Conservation (phyloP, 2,888 invertebrate species). For the Trachelus iudaicus region DNA sequence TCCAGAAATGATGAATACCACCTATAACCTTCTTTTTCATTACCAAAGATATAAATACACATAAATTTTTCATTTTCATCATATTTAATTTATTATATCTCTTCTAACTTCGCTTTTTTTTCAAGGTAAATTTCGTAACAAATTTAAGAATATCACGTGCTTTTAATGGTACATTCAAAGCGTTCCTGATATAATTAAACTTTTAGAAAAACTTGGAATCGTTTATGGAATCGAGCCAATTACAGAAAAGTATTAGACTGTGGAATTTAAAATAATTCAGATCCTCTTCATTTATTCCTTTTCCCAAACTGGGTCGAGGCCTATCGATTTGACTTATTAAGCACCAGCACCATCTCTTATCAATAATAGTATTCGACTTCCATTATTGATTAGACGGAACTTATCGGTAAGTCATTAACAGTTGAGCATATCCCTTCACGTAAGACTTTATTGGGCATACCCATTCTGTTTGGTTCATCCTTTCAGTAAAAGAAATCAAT, state of each 20-base stretch:
- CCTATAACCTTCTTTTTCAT: not conserved
- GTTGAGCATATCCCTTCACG: not conserved
- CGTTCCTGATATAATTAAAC: not conserved
- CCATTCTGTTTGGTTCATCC: not conserved
- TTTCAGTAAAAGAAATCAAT: not conserved
- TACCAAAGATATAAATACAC: not conserved
- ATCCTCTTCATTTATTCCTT: not conserved
- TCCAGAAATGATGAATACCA: not conserved
- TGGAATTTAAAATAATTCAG: not conserved
- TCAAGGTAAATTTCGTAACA: not conserved
- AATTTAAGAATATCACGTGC: not conserved
- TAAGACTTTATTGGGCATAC: not conserved
- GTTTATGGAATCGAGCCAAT: not conserved
- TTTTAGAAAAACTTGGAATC: not conserved
- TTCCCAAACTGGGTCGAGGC: not conserved
- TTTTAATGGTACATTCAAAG: not conserved
- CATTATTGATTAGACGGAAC: no score
- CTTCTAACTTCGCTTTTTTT: not conserved
- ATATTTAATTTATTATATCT: not conserved
- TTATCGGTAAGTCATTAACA: not conserved
- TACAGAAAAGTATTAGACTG: not conserved
- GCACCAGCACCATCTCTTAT: no score
- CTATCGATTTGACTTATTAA: not conserved
- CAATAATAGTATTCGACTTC: no score
- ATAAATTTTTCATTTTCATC: no score